Evolutionary conservation across 2,113 vertebrate genomes (phyloP), one percentile per base, ranked within the genome.

Genomic region (Sphaerodactylus townsendi): DNA sequence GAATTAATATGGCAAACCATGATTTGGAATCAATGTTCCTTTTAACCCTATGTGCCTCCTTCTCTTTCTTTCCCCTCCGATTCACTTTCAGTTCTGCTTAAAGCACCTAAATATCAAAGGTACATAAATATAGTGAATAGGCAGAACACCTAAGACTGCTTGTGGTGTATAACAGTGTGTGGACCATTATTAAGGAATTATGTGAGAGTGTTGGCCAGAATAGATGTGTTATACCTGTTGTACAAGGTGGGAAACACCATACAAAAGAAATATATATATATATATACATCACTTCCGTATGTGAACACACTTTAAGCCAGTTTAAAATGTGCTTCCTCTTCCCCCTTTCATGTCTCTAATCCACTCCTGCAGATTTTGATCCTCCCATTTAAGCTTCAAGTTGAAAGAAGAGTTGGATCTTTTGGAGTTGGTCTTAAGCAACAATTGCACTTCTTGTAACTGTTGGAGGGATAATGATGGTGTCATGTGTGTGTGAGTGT

Each of bases 381-480:
- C 65, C 80, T 81, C 33, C 9, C 3, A 28, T 88, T 77, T 59
- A 77, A 9, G 21, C 62, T 48, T 48, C 25, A 72, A 3, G 25
- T 64, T 89, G 46, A 82, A 76, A 77, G 50, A 82, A 85, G 11
- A 83, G 83, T 70, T 64, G 2, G 84, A 85, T 69, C 13, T 35
- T 92, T 90, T 86, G 48, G 77, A 86, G 56, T 68, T 72, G 14
- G 59, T 50, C 82, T 88, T 87, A 86, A 88, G 85, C 21, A 17
- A 62, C 87, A 23, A 0, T 1, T 77, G 8, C 70, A 81, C 70
- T 35, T 25, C 44, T 71, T 83, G 13, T 46, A 74, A 56, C 10
- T 89, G 81, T 82, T 72, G 70, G 76, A 89, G 65, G 81, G 53
- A 79, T 44, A 87, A 86, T 30, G 65, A 53, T 85, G 85, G 21